Percentiles rank a stretch among this genome's conserved stretches.
phyloP scores from a whole-genome alignment of 2,888 invertebrate genomes.

The Perdita meconis region DNA sequence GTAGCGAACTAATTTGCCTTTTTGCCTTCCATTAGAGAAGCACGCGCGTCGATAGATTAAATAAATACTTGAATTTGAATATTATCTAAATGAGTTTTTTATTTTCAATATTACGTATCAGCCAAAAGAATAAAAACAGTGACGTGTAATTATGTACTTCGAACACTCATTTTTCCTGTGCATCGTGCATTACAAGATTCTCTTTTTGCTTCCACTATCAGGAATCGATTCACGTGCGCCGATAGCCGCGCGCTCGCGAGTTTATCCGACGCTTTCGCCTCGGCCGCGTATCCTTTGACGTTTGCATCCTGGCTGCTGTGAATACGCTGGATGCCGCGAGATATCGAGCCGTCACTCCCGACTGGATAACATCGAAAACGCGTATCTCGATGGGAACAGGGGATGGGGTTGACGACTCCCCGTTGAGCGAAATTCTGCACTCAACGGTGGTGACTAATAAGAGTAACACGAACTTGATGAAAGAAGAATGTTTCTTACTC shows the following conservation, averaged over 20 bases:
- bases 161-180: too few species aligned
- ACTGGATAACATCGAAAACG: conserved; percentile 46
- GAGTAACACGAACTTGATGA: too few species aligned
- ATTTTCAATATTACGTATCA: too few species aligned
- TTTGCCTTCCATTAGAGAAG: too few species aligned
- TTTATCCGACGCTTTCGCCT: conserved; percentile 11
- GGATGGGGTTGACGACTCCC: conserved; percentile 28
- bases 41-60: too few species aligned
- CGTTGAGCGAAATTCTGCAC: conserved; percentile 38
- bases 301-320: conserved; percentile 51
- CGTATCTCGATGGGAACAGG: conserved; percentile 16
- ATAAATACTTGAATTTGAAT: too few species aligned
- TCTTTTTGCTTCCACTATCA: conserved; percentile 32
- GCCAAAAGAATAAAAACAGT: conserved; percentile 25
- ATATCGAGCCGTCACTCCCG: conserved; percentile 46
- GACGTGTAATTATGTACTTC: too few species aligned
- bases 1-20: too few species aligned
- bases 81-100: too few species aligned
- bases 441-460: too few species aligned
- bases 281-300: conserved; percentile 45
- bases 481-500: too few species aligned
- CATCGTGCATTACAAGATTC: conserved; percentile 27
- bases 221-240: conserved; percentile 51
- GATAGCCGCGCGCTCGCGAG: conserved; percentile 20
- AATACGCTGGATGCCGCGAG: conserved; percentile 29